Conservation (phyloP, 2,888 invertebrate genomes). For the Gymnoscelis rufifasciata region DNA sequence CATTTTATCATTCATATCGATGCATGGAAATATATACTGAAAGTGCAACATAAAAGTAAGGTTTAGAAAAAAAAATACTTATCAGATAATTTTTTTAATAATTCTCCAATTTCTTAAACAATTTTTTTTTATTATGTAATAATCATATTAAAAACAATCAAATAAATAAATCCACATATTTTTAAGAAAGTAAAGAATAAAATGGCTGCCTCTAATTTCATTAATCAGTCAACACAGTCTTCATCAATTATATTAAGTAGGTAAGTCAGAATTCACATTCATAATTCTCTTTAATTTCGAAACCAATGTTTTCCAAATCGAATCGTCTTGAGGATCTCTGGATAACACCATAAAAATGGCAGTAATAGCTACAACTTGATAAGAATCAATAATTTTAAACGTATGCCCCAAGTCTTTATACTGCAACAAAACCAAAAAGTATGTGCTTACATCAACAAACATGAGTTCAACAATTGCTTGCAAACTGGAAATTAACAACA, state of each 20-base stretch:
- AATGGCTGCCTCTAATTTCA: neutral
- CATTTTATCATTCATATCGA: too few species aligned
- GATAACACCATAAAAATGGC: conserved; percentile 20
- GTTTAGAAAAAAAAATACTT: too few species aligned
- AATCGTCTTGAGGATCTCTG: conserved; percentile 11
- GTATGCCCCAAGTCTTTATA: conserved; percentile 7
- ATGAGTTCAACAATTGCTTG: conserved; percentile 52
- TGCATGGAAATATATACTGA: too few species aligned
- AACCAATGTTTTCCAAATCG: conserved; percentile 10
- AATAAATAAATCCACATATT: neutral
- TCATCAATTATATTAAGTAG: neutral
- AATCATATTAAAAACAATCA: too few species aligned
- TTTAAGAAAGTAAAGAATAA: neutral
- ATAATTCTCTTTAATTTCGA: conserved; percentile 13
- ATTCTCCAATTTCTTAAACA: too few species aligned
- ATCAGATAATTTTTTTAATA: too few species aligned
- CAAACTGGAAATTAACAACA: conserved; percentile 49
- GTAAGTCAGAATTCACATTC: neutral
- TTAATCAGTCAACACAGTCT: neutral
- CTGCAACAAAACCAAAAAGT: conserved; percentile 9
- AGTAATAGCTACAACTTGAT: conserved; percentile 22
- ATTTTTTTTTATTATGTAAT: too few species aligned
- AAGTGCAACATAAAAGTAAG: too few species aligned
- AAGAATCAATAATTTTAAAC: conserved; percentile 34
- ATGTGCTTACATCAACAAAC: conserved; percentile 41